Conservation (phyloP, 2,797 vertebrate species). For the Schizopygopsis malacanthus region DNA sequence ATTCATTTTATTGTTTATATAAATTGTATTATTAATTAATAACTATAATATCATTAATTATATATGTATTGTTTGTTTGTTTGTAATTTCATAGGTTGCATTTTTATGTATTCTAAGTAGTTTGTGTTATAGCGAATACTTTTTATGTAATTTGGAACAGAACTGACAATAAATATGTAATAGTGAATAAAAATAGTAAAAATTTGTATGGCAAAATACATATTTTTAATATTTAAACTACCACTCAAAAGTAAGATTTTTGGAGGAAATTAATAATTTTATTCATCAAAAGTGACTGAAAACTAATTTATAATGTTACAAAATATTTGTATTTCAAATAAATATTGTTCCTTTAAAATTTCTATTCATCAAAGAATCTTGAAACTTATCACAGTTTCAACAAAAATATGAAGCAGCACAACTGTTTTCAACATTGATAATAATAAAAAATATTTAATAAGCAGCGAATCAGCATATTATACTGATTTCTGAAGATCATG, state of each 20-base stretch:
- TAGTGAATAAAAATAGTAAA: no score
- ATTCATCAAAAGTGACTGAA: background rate
- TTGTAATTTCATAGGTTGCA: no score
- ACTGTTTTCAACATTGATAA: background rate
- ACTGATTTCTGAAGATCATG: background rate
- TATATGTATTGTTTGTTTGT: no score
- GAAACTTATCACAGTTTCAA: no score
- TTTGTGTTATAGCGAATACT: background rate
- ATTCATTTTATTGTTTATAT: no score
- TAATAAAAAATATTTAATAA: background rate
- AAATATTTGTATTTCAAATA: background rate
- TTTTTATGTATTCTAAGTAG: no score
- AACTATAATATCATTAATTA: no score
- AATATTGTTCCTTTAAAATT: background rate
- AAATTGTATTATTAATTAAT: no score
- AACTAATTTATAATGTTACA: background rate
- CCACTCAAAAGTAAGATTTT: background rate
- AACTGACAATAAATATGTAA: background rate
- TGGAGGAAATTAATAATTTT: background rate
- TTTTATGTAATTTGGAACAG: background rate
- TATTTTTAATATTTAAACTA: background rate
- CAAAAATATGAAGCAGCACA: background rate
- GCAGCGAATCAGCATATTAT: background rate
- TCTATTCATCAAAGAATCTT: background rate
- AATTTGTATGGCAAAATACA: no score